These are phyloP conservation scores for Ophion obscuratus DNA, from an alignment of 2,888 invertebrate species.

Conservation along the genomic window DNA sequence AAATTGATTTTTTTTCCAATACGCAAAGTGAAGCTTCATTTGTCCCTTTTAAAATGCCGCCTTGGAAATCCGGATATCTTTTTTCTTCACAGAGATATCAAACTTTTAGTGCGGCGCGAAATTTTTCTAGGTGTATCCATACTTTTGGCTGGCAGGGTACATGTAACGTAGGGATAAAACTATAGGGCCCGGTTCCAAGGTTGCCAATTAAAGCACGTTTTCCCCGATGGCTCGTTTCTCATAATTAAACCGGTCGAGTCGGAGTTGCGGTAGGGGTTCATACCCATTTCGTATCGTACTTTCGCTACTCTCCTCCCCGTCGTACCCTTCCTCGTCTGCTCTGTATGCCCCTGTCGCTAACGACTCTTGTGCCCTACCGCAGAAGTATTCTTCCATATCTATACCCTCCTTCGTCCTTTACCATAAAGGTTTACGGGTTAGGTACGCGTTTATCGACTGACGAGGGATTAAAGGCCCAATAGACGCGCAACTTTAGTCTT, in stretches of 20 bases:
- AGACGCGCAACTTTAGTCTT: neutral
- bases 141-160: too few relatives aligned
- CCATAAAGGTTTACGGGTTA: constrained; percentile 2
- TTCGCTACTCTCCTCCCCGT: constrained; percentile 43
- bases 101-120: too few relatives aligned
- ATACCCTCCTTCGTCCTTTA: neutral
- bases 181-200: constrained; percentile 63
- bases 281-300: constrained; percentile 64
- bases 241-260: constrained; percentile 68
- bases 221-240: constrained; percentile 69
- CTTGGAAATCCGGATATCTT: too few relatives aligned
- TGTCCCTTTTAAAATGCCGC: too few relatives aligned
- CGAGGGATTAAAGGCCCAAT: neutral
- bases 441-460: neutral
- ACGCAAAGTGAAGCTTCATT: too few relatives aligned
- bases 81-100: too few relatives aligned
- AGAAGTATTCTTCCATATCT: constrained; percentile 50
- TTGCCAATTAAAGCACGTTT: constrained; percentile 68
- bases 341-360: constrained; percentile 55
- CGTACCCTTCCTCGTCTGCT: constrained; percentile 2
- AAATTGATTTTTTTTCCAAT: too few relatives aligned
- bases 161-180: constrained; percentile 24
- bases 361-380: constrained; percentile 59
- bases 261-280: constrained; percentile 49
- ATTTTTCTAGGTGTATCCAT: too few relatives aligned